Evolutionary conservation across 2,888 invertebrate genomes (phyloP).

Genomic region (Watsonalla binaria): DNA sequence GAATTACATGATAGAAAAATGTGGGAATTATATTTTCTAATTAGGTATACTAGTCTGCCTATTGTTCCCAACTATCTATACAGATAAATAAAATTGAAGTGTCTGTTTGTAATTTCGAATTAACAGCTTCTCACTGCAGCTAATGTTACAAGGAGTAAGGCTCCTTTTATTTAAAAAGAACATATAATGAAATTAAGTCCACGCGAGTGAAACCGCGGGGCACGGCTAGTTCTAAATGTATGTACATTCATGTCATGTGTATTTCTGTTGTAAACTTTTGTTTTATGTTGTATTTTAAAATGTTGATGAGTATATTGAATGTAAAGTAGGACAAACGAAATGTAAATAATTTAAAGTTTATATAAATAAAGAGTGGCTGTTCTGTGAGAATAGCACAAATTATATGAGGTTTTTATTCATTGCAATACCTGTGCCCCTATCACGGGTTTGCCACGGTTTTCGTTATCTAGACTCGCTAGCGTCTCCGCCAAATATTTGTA

Average conservation of each 20-base stretch:
- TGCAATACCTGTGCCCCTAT: too few relatives aligned
- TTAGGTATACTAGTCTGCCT: slow-evolving; percentile 74
- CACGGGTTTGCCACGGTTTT: too few relatives aligned
- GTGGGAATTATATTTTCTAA: slow-evolving; percentile 71
- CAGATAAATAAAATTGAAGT: too few relatives aligned
- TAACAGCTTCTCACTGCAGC: too few relatives aligned
- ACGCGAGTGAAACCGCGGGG: too few relatives aligned
- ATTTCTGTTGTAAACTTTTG: slow-evolving; percentile 68
- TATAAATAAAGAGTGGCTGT: slow-evolving; percentile 74
- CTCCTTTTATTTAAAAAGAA: too few relatives aligned
- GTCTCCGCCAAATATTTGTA: too few relatives aligned
- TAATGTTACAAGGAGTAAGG: too few relatives aligned
- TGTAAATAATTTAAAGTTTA: slow-evolving; percentile 78
- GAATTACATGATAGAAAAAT: slow-evolving; percentile 35
- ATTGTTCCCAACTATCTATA: slow-evolving; percentile 46
- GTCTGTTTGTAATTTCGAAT: too few relatives aligned
- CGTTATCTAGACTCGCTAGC: too few relatives aligned
- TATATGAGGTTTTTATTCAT: slow-evolving; percentile 26
- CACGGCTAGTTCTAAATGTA: slow-evolving; percentile 33
- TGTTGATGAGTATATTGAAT: slow-evolving; percentile 73
- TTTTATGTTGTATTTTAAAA: slow-evolving; percentile 75
- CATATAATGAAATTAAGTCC: too few relatives aligned
- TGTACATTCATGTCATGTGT: slow-evolving; percentile 64
- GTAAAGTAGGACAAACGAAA: slow-evolving; percentile 75
- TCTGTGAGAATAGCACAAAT: slow-evolving; percentile 66